Evolutionary conservation across 2,888 invertebrate genomes (phyloP).

Genomic region (Cantharis nigra): DNA sequence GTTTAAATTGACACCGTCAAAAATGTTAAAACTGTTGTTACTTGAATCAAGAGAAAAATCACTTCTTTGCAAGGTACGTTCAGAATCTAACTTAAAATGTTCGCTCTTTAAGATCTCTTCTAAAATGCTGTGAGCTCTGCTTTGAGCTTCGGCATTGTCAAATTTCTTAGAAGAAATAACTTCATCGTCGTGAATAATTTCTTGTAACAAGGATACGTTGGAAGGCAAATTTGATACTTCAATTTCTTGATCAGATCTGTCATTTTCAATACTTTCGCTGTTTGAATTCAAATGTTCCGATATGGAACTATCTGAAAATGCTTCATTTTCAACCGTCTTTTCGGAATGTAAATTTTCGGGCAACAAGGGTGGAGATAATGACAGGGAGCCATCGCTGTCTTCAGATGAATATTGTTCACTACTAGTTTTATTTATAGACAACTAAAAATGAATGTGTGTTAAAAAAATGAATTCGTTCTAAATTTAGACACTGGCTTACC

Average conservation of each 20-base stretch:
- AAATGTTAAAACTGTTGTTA: conserved; percentile 52
- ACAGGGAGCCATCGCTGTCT: conserved; percentile 31
- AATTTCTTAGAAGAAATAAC: conserved; percentile 39
- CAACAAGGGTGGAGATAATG: conserved; percentile 31
- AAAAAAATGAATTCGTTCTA: neutral
- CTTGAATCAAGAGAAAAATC: conserved; percentile 39
- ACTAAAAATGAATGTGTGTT: neutral
- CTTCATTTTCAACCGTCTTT: neutral
- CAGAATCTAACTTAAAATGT: conserved; percentile 42
- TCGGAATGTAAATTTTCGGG: conserved; percentile 22
- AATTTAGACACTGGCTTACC: neutral
- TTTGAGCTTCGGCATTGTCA: conserved; percentile 34
- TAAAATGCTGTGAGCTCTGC: conserved; percentile 47
- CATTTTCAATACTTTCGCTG: conserved; percentile 50
- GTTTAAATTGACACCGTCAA: conserved; percentile 51
- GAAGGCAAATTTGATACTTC: conserved; percentile 45
- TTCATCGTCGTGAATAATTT: conserved; percentile 40
- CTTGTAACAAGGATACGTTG: conserved; percentile 32
- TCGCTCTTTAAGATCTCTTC: conserved; percentile 50
- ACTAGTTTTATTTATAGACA: neutral
- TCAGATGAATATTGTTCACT: conserved; percentile 20
- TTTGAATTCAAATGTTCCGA: conserved; percentile 35
- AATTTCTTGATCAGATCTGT: conserved; percentile 54
- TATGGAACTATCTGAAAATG: conserved; percentile 26
- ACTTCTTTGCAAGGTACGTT: conserved; percentile 23